These are phyloP conservation scores for Mythimna lalbum DNA, from an alignment of 2,888 invertebrate genomes.

Conservation along the genomic window DNA sequence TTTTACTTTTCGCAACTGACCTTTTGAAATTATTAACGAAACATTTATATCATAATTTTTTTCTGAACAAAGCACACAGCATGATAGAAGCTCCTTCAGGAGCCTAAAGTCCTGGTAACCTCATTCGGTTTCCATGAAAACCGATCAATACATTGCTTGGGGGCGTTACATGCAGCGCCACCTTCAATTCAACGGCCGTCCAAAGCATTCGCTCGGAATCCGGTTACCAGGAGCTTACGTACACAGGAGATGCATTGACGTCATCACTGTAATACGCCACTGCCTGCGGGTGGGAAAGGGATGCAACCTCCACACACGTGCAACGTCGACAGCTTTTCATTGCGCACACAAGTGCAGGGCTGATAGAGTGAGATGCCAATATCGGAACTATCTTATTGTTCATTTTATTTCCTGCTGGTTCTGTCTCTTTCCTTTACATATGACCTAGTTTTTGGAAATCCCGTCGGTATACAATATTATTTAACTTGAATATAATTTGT, in stretches of 20 bases:
- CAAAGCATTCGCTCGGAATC: not conserved
- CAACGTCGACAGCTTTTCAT: not conserved
- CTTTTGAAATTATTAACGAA: no score
- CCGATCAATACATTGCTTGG: constrained; percentile 43
- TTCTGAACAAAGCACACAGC: no score
- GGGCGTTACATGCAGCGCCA: constrained; percentile 23
- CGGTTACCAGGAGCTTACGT: constrained; percentile 30
- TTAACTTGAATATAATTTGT: no score
- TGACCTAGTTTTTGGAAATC: no score
- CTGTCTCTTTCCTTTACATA: no score
- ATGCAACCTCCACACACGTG: constrained; percentile 14
- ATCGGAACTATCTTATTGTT: no score
- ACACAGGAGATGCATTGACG: not conserved
- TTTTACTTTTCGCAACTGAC: no score
- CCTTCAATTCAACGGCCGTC: constrained; percentile 17
- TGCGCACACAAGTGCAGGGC: not conserved
- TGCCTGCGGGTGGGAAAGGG: not conserved
- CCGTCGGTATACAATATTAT: no score
- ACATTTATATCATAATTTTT: no score
- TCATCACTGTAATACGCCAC: not conserved
- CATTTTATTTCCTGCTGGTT: no score
- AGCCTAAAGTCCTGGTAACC: constrained; percentile 26
- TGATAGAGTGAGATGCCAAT: not conserved
- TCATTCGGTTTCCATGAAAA: not conserved
- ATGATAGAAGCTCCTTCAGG: not conserved